phyloP scores from a whole-genome alignment of 2,888 invertebrate genomes.

The Agapostemon virescens region DNA sequence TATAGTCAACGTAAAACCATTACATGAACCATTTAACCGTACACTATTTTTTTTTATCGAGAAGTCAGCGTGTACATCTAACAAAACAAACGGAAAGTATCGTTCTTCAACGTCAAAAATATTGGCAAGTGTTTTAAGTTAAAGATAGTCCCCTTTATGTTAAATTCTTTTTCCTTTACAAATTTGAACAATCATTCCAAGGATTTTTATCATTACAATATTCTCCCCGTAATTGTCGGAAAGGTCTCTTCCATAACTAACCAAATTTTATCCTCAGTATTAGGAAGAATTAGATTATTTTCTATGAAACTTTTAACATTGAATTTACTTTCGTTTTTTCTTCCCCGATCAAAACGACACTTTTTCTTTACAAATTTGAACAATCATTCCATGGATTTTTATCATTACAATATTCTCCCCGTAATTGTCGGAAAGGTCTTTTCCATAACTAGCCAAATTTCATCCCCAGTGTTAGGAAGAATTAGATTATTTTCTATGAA shows the following conservation, averaged over 20 bases:
- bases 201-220: not conserved
- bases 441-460: no score
- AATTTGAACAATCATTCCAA: not conserved
- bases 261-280: no score
- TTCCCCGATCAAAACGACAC: no score
- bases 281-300: no score
- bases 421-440: no score
- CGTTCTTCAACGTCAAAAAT: not conserved
- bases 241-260: no score
- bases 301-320: no score
- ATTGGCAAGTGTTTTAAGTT: not conserved
- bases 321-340: no score
- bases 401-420: no score
- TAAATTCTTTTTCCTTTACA: not conserved
- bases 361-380: not conserved
- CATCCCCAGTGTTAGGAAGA: no score
- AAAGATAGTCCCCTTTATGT: not conserved
- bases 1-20: not conserved
- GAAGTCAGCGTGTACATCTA: not conserved
- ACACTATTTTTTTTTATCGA: not conserved
- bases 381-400: not conserved
- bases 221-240: no score
- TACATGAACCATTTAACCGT: not conserved
- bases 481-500: no score
- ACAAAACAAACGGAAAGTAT: not conserved